Evolutionary conservation across 2,797 vertebrate genomes (phyloP).

Genomic region (Pipistrellus nathusii): DNA sequence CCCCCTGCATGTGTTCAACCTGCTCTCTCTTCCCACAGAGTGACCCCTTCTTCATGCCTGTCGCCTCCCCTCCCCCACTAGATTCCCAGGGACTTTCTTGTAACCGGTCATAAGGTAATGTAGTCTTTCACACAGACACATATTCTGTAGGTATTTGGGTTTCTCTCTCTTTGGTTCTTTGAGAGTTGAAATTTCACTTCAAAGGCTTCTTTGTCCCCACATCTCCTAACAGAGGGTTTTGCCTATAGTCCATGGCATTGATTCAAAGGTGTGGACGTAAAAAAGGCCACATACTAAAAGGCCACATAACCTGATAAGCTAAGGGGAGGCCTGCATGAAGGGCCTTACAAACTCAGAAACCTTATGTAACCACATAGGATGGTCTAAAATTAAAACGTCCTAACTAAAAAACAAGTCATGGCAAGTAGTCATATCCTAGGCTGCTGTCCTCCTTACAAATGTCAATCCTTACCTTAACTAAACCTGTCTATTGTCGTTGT

Average conservation of each 20-base stretch:
- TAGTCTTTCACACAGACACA: background rate
- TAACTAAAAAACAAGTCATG: background rate
- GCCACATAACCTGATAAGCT: background rate
- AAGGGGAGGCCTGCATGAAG: background rate
- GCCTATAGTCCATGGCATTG: background rate
- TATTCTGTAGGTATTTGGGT: background rate
- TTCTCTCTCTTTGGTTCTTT: background rate
- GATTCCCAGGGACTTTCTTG: background rate
- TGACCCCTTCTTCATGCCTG: background rate
- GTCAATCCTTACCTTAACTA: background rate
- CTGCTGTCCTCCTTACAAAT: background rate
- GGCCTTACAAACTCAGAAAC: background rate
- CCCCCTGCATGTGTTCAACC: background rate
- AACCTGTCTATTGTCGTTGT: background rate
- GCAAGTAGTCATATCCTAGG: background rate
- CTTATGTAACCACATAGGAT: background rate
- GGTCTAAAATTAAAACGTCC: background rate
- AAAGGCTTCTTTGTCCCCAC: background rate
- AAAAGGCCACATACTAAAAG: background rate
- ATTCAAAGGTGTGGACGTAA: background rate
- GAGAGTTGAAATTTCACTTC: background rate
- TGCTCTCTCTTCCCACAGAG: background rate
- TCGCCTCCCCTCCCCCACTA: background rate
- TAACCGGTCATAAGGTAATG: background rate
- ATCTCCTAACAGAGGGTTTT: background rate